Evolutionary conservation across 2,797 vertebrate genomes (phyloP), one percentile per base, ranked within the genome.

Genomic region (Saguinus oedipus): DNA sequence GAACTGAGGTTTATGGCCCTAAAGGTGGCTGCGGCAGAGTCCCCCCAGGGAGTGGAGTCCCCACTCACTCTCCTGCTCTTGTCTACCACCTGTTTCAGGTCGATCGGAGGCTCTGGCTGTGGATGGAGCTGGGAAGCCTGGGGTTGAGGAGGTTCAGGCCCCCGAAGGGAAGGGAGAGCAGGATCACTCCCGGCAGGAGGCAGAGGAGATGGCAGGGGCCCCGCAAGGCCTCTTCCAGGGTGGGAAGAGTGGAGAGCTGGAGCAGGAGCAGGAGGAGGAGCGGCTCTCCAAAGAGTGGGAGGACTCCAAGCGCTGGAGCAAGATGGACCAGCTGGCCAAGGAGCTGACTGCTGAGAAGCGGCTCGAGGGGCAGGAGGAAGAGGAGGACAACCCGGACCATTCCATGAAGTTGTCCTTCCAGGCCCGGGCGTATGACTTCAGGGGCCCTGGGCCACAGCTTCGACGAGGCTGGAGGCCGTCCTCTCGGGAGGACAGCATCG

Each of bases 401-500:
- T 98, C 99, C 95, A 98, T 98, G 98, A 98, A 98, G 97, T 98
- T 98, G 82, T 90, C 98, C 39, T 97, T 98, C 93, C 98, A 61
- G 64, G 80, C 98, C 72, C 98, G 8, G 75, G 98, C 98, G 84
- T 97, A 98, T 0, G 97, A 97, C 90, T 96, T 98, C 87, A 92
- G 89, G 74, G 94, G 89, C 39, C 98, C 98, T 1, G 97, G 98
- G 96, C 96, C 93, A 5, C 98, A 92, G 15, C 91, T 90, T 61
- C 97, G 92, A 33, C 98, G 97, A 53, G 95, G 96, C 33, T 98
- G 97, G 98, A 98, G 98, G 20, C 99, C 98, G 14, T 98, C 99
- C 94, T 99, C 99, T 0, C 99, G 98, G 95, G 99, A 99, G 97
- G 98, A 98, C 57, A 97, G 97, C 55, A 89, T 96, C 17, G 99